Conservation (phyloP, 2,113 vertebrate genomes). For the Paradisaea rubra region DNA sequence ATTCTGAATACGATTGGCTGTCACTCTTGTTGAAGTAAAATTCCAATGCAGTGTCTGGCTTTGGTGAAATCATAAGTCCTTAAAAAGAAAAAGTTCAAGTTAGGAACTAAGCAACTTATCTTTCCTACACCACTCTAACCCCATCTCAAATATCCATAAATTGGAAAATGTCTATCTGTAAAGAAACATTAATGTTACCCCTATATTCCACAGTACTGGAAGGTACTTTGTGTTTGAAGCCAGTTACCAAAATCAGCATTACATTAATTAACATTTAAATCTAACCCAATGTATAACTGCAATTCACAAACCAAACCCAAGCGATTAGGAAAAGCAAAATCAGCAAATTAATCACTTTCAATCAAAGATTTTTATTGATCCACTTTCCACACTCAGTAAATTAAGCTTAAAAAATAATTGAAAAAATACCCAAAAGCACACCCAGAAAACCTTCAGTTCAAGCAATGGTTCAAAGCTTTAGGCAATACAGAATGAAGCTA, state of each 20-base stretch:
- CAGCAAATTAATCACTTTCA: conserved; percentile 4
- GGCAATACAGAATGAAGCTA: not conserved
- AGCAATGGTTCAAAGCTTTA: not conserved
- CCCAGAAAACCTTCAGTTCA: not conserved
- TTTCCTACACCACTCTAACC: not conserved
- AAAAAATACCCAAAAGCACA: not conserved
- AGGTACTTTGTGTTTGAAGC: not conserved
- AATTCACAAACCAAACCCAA: conserved; percentile 1
- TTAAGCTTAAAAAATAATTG: not conserved
- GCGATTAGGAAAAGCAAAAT: conserved; percentile 15
- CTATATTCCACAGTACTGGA: not conserved
- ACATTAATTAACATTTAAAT: not conserved
- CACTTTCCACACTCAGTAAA: not conserved
- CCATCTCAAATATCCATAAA: not conserved
- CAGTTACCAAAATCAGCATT: not conserved
- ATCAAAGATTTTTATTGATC: not conserved
- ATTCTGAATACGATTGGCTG: conserved; percentile 64
- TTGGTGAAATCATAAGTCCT: conserved; percentile 91
- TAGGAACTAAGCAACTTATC: not conserved
- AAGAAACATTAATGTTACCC: not conserved
- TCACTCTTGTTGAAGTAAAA: conserved; percentile 78
- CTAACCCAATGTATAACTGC: not conserved
- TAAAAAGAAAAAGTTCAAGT: conserved; percentile 39
- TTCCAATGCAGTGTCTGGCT: conserved; percentile 76
- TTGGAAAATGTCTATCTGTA: not conserved